Evolutionary conservation across 2,888 invertebrate species (phyloP).

Genomic region (Thumatha senex): DNA sequence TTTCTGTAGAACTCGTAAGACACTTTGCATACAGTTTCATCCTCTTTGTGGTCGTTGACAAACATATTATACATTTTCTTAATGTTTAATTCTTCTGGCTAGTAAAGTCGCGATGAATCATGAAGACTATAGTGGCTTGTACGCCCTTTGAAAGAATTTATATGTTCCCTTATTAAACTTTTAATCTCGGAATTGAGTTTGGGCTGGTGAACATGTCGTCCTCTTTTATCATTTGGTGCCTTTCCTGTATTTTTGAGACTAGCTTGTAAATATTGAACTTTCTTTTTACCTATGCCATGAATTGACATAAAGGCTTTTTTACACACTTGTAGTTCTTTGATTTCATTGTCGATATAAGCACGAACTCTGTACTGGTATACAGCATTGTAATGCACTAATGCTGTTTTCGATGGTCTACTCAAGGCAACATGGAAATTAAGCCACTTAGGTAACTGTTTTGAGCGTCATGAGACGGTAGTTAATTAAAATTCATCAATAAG

Average conservation of each 20-base stretch:
- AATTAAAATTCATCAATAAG: conserved; percentile 18
- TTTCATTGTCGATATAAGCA: not conserved
- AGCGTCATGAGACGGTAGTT: conserved; percentile 10
- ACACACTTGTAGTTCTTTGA: conserved; percentile 1
- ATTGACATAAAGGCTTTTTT: conserved; percentile 10
- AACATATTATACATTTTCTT: too few relatives aligned
- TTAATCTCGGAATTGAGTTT: conserved; percentile 3
- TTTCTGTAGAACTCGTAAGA: too few relatives aligned
- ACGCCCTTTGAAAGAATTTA: too few relatives aligned
- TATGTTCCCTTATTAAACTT: conserved; percentile 3
- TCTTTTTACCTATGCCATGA: conserved; percentile 10
- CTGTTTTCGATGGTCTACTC: conserved; percentile 9
- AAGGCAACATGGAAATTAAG: conserved; percentile 15
- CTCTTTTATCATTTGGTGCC: conserved; percentile 4
- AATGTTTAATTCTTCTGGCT: too few relatives aligned
- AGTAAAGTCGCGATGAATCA: too few relatives aligned
- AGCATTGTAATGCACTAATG: conserved; percentile 9
- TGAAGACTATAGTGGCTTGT: too few relatives aligned
- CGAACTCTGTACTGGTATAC: conserved; percentile 3
- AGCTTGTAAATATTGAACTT: conserved; percentile 3
- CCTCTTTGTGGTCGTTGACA: too few relatives aligned
- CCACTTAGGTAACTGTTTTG: conserved; percentile 15
- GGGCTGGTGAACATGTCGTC: not conserved
- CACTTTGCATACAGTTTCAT: too few relatives aligned
- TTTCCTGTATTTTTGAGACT: not conserved